phyloP scores from a whole-genome alignment of 1,140 invertebrate species.

The Drosophila mayri region DNA sequence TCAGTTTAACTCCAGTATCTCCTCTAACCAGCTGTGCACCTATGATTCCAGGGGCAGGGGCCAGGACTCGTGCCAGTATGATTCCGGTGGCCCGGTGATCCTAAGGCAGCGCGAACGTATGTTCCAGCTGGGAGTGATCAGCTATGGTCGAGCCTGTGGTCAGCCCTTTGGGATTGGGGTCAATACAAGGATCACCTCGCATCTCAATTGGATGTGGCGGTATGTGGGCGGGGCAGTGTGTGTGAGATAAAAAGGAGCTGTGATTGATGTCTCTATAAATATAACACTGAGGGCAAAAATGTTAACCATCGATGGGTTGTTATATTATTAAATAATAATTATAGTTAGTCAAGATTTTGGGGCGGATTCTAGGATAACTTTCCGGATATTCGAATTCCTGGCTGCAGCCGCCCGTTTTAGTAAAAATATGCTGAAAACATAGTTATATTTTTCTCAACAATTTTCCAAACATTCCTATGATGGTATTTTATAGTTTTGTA shows the following conservation, averaged over 20 bases:
- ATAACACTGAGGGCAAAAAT: not conserved
- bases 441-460: too few species aligned
- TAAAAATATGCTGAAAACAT: too few species aligned
- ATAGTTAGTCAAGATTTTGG: too few species aligned
- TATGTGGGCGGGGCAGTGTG: constrained; percentile 59
- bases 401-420: too few species aligned
- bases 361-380: too few species aligned
- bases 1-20: constrained; percentile 55
- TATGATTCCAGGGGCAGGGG: constrained; percentile 61
- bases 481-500: not conserved
- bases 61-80: constrained; percentile 77
- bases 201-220: constrained; percentile 88
- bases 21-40: constrained; percentile 63
- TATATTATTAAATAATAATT: too few species aligned
- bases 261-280: not conserved
- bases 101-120: constrained; percentile 43
- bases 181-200: constrained; percentile 89
- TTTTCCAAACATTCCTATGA: too few species aligned
- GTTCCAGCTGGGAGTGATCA: constrained; percentile 87
- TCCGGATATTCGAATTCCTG: too few species aligned
- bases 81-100: constrained; percentile 81
- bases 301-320: too few species aligned
- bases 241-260: constrained; percentile 28
- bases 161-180: constrained; percentile 86
- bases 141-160: constrained; percentile 88